phyloP scores from a whole-genome alignment of 2,797 vertebrate genomes.

The Anguilla anguilla region DNA sequence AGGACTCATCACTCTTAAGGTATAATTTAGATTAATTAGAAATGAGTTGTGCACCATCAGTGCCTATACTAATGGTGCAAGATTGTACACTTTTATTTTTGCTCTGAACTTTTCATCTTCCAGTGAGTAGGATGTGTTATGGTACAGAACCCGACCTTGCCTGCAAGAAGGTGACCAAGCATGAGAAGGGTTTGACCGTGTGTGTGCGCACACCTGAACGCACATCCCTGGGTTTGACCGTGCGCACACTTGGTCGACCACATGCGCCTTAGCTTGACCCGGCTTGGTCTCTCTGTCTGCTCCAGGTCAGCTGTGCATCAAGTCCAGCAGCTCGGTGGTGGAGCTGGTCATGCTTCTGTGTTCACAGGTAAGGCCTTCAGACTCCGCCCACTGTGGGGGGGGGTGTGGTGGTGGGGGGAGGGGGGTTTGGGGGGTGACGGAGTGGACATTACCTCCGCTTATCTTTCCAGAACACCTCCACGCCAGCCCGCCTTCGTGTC shows the following conservation, averaged over 20 bases:
- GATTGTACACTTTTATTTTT: not conserved
- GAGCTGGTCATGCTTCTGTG: slow-evolving; percentile 98
- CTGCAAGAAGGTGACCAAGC: not conserved
- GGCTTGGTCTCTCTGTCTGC: slow-evolving; percentile 43
- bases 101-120: not conserved
- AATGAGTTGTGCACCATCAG: not conserved
- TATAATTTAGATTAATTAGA: not conserved
- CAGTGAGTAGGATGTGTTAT: not conserved
- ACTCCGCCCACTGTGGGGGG: not conserved
- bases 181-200: not conserved
- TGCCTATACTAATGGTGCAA: not conserved
- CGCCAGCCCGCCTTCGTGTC: not conserved
- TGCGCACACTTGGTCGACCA: not conserved
- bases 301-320: slow-evolving; percentile 95
- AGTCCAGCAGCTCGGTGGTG: slow-evolving; percentile 97
- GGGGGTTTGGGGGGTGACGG: not conserved
- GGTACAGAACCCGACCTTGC: not conserved
- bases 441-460: slow-evolving; percentile 37
- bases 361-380: slow-evolving; percentile 86
- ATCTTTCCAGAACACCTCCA: slow-evolving; percentile 32
- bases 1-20: not conserved
- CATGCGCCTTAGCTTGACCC: not conserved
- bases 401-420: too few relatives aligned
- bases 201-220: not conserved
- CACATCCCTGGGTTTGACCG: not conserved